A percentile compares a stretch with the other conserved stretches of the same genome.
These are phyloP conservation scores for Pyrocephalus nanus DNA, from an alignment of 2,797 vertebrate species.

Conservation along the genomic window DNA sequence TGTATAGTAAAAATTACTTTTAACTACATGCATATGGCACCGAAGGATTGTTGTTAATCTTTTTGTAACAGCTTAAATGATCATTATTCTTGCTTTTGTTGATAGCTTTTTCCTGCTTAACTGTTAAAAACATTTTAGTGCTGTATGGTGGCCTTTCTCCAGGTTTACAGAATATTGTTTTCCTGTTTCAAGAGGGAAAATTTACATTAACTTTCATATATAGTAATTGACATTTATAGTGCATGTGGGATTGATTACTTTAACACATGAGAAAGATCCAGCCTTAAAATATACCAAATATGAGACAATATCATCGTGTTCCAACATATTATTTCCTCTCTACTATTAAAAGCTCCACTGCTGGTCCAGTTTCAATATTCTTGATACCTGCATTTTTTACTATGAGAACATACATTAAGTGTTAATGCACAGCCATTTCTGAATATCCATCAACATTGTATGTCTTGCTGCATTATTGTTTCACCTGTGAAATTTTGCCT, in stretches of 20 bases:
- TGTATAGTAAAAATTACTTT: conserved; percentile 7
- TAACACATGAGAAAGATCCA: conserved; percentile 32
- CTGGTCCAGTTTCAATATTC: background rate
- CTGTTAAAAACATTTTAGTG: conserved; percentile 26
- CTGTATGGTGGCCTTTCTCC: conserved; percentile 16
- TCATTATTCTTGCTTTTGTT: conserved; percentile 38
- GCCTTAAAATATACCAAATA: background rate
- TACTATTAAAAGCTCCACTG: background rate
- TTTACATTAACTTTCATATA: conserved; percentile 37
- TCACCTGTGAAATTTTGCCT: background rate
- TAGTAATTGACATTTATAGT: conserved; percentile 37
- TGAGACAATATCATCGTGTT: background rate
- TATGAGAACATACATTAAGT: background rate
- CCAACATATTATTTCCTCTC: background rate
- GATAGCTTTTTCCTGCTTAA: conserved; percentile 61
- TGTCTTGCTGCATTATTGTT: background rate
- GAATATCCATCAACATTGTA: background rate
- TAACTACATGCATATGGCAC: conserved; percentile 29
- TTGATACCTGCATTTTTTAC: background rate
- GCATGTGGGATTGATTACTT: conserved; percentile 58
- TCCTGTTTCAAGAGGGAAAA: conserved; percentile 33
- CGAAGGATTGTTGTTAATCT: conserved; percentile 16
- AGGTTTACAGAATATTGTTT: conserved; percentile 11
- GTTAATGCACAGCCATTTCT: background rate
- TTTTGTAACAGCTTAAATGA: conserved; percentile 36